Evolutionary conservation across 2,797 vertebrate genomes (phyloP).

Genomic region (Odontamblyopus rebecca): DNA sequence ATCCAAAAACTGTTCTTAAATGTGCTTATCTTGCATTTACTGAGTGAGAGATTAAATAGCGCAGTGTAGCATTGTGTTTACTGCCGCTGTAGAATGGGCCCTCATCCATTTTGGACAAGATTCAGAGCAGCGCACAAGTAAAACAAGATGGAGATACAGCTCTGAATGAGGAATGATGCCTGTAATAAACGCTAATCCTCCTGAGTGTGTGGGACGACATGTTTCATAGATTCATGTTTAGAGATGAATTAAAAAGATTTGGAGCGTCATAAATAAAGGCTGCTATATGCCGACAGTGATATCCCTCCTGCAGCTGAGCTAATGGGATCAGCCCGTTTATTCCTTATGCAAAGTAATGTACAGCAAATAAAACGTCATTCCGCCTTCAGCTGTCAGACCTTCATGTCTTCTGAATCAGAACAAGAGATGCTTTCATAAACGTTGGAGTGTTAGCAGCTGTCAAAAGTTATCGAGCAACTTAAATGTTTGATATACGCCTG

Average conservation of each 20-base stretch:
- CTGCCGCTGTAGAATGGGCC: background rate
- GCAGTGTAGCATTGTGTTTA: background rate
- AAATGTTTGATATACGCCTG: background rate
- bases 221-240: conserved; percentile 8
- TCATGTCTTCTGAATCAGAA: background rate
- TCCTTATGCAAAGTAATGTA: background rate
- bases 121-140: background rate
- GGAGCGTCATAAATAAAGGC: conserved; percentile 1
- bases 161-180: background rate
- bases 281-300: background rate
- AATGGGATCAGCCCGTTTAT: conserved; percentile 5
- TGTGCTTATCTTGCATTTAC: too few relatives aligned
- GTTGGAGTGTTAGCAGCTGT: background rate
- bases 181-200: conserved; percentile 2
- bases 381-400: background rate
- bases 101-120: background rate
- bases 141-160: background rate
- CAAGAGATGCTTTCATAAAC: background rate
- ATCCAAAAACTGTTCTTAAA: too few relatives aligned
- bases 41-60: too few relatives aligned
- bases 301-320: conserved; percentile 8
- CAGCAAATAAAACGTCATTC: background rate
- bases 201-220: conserved; percentile 6
- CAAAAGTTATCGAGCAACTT: background rate
- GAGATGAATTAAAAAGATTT: conserved; percentile 10